Percentiles rank a stretch among this genome's conserved stretches.
phyloP scores from a whole-genome alignment of 2,888 invertebrate genomes.

The Drosophila vallismaia region DNA sequence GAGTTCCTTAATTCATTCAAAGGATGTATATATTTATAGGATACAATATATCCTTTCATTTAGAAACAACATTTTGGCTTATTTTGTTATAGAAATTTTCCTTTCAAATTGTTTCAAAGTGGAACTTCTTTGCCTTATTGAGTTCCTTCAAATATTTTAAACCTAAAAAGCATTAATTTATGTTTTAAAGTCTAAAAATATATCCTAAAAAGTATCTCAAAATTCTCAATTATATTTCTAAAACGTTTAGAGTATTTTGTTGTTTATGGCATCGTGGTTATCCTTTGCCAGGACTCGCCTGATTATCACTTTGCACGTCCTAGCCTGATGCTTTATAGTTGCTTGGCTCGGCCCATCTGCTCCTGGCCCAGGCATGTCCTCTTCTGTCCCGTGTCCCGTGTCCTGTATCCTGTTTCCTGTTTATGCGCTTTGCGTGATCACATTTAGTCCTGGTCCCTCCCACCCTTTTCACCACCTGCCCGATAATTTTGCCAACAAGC shows the following conservation, averaged over 20 bases:
- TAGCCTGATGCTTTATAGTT: conserved; percentile 37
- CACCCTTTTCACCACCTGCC: conserved; percentile 1
- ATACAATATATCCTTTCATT: too few relatives aligned
- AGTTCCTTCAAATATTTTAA: too few relatives aligned
- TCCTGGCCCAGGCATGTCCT: conserved; percentile 25
- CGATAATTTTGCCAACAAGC: conserved; percentile 21
- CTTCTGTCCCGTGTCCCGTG: conserved; percentile 14
- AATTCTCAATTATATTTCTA: too few relatives aligned
- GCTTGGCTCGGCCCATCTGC: conserved; percentile 33
- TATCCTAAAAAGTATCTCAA: too few relatives aligned
- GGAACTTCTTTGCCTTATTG: too few relatives aligned
- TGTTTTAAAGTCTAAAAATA: too few relatives aligned
- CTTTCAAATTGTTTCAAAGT: too few relatives aligned
- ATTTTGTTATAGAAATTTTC: too few relatives aligned
- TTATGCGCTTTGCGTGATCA: conserved; percentile 73
- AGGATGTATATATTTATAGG: background rate
- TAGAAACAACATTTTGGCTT: too few relatives aligned
- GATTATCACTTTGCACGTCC: conserved; percentile 50
- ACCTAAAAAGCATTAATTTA: too few relatives aligned
- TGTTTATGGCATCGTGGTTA: background rate
- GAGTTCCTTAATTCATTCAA: background rate
- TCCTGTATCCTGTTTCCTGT: conserved; percentile 47
- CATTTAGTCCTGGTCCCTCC: conserved; percentile 52
- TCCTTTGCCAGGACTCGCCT: conserved; percentile 8
- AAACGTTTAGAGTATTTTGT: background rate